Conservation (phyloP, 1,140 invertebrate genomes). For the Drosophila eugracilis region DNA sequence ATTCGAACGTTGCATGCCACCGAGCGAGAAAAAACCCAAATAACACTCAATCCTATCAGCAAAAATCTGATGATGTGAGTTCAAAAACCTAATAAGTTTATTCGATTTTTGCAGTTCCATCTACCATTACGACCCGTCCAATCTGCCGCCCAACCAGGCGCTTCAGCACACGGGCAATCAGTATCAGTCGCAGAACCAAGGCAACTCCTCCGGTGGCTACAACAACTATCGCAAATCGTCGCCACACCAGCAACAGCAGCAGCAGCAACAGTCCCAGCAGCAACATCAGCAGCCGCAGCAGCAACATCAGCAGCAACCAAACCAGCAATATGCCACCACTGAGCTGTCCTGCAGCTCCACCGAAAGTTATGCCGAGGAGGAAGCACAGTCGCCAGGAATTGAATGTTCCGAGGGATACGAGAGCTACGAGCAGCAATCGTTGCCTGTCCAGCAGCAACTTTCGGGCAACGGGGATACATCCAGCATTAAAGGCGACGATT, state of each 20-base stretch:
- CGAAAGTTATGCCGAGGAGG: constrained; percentile 73
- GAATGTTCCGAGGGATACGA: constrained; percentile 68
- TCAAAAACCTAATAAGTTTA: neutral
- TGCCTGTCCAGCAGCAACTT: constrained; percentile 30
- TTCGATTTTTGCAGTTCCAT: constrained; percentile 85
- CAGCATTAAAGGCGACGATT: constrained; percentile 61
- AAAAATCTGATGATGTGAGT: neutral
- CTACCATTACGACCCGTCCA: constrained; percentile 91
- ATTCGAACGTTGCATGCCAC: constrained; percentile 56
- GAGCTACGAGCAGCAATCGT: constrained; percentile 41
- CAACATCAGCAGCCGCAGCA: constrained; percentile 23
- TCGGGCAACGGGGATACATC: constrained; percentile 22
- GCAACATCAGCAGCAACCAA: constrained; percentile 48
- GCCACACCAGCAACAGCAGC: constrained; percentile 59
- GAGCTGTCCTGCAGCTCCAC: constrained; percentile 72
- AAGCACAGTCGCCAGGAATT: constrained; percentile 64
- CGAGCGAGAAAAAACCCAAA: constrained; percentile 52
- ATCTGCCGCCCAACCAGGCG: constrained; percentile 86
- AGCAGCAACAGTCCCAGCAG: constrained; percentile 31
- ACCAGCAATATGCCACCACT: constrained; percentile 53
- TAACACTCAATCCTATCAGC: constrained; percentile 12
- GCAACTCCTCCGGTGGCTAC: constrained; percentile 64
- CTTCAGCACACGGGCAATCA: constrained; percentile 64
- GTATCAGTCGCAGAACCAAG: constrained; percentile 53
- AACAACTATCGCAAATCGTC: constrained; percentile 64